Percentiles rank a stretch among this genome's conserved stretches.
These are phyloP conservation scores for Edolisoma coerulescens DNA, from an alignment of 2,113 vertebrate genomes.

Conservation along the genomic window DNA sequence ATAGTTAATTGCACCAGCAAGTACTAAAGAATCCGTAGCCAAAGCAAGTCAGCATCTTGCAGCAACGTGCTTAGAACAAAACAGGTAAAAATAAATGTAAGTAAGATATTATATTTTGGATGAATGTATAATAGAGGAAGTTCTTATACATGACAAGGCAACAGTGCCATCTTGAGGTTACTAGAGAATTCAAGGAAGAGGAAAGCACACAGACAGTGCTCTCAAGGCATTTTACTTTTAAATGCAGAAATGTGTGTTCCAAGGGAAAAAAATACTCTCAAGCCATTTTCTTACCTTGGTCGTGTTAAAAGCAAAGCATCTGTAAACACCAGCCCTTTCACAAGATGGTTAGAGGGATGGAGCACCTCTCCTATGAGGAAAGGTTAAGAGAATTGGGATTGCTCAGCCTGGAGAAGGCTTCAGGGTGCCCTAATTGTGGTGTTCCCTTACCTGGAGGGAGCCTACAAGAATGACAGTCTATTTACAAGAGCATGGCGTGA, in stretches of 20 bases:
- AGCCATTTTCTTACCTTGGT: neutral
- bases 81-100: neutral
- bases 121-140: no score
- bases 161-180: slow-evolving; percentile 60
- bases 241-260: neutral
- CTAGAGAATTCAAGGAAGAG: neutral
- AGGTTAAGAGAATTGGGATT: neutral
- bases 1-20: neutral
- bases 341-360: neutral
- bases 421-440: no score
- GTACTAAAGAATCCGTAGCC: neutral
- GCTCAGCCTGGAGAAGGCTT: neutral
- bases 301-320: neutral
- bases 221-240: neutral
- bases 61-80: neutral
- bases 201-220: neutral
- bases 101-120: neutral
- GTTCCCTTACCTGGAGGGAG: neutral
- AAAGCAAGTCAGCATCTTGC: neutral
- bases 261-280: neutral
- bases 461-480: neutral
- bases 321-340: neutral
- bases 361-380: neutral
- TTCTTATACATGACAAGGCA: neutral
- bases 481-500: neutral